Percentiles rank a stretch among this genome's conserved stretches.
phyloP scores from a whole-genome alignment of 2,113 vertebrate species.

The Hippocampus zosterae region DNA sequence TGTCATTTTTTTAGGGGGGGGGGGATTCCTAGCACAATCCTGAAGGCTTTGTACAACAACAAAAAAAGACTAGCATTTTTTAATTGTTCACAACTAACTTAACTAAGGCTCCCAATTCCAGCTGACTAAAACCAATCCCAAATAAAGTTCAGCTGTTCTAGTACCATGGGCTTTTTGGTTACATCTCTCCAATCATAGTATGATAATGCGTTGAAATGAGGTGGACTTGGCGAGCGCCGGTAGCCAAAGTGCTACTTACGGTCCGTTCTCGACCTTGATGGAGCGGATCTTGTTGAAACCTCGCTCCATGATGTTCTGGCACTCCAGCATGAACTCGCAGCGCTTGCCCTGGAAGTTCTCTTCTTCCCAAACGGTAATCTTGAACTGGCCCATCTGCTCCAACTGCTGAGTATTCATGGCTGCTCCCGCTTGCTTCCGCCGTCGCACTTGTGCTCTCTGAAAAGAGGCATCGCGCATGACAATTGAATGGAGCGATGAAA shows the following conservation, averaged over 20 bases:
- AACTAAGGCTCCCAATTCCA: no score
- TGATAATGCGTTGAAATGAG: no score
- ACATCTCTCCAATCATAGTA: no score
- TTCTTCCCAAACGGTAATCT: constrained; percentile 93
- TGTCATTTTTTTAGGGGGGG: no score
- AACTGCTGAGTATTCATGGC: constrained; percentile 86
- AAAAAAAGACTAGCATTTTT: no score
- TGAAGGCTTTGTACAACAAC: not conserved
- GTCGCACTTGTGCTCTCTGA: constrained; percentile 45
- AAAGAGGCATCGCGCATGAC: not conserved
- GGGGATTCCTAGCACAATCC: no score
- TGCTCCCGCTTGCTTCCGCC: constrained; percentile 36
- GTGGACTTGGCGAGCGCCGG: no score
- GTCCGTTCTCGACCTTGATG: constrained; percentile 90
- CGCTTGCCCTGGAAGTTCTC: constrained; percentile 95
- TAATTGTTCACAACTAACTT: no score
- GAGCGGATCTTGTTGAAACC: constrained; percentile 93
- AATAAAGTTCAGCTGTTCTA: no score
- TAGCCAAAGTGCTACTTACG: constrained; percentile 73
- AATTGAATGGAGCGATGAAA: not conserved
- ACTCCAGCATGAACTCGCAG: constrained; percentile 90
- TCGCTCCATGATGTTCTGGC: constrained; percentile 89
- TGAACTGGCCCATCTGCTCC: constrained; percentile 85
- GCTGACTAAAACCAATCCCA: no score
- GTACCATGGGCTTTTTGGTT: no score